Evolutionary conservation across 2,113 vertebrate species (phyloP), one percentile per base, ranked within the genome.

Genomic region (Fregata magnificens): DNA sequence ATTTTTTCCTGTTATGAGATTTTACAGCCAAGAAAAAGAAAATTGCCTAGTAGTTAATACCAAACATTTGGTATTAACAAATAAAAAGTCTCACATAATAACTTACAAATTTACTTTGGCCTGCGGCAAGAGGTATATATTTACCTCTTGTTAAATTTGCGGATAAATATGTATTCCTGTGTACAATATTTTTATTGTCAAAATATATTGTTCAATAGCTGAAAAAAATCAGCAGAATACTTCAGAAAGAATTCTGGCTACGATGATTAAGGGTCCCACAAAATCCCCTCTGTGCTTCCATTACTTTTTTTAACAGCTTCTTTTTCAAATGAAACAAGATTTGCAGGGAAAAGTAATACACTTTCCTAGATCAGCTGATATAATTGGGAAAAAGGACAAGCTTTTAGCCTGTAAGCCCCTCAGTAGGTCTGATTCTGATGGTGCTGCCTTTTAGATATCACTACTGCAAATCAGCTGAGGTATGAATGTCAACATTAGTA

Each of bases 11-110:
- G 40, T 29, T 93, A 90, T 3, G 59, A 92, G 62, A 34, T 70
- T 94, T 95, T 93, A 89, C 25, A 92, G 78, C 17, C 49, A 65
- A 69, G 63, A 72, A 79, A 82, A 90, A 91, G 56, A 72, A 93
- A 90, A 93, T 80, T 61, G 21, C 25, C 50, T 91, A 7, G 36
- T n/a, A 78, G 56, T 90, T 80, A 76, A 73, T 53, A 92, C 6
- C 14, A 56, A 88, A 65, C 16, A 82, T 92, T 94, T 90, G 45
- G 45, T 45, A 45, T 45, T 45, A 45, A n/a, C 31, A 79, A 6
- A 29, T 2, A 55, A 11, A 36, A 36, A 31, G 63, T 12, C 36
- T 76, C 87, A 44, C 22, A 13, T 69, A 65, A 56, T 78, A 86
- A 59, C n/a, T 62, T 49, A 72, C 3, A 86, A 76, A 84, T 71